Percentiles rank a stretch among this genome's conserved stretches.
Conservation (phyloP, 2,888 invertebrate species). For the Pyrgus malvae region DNA sequence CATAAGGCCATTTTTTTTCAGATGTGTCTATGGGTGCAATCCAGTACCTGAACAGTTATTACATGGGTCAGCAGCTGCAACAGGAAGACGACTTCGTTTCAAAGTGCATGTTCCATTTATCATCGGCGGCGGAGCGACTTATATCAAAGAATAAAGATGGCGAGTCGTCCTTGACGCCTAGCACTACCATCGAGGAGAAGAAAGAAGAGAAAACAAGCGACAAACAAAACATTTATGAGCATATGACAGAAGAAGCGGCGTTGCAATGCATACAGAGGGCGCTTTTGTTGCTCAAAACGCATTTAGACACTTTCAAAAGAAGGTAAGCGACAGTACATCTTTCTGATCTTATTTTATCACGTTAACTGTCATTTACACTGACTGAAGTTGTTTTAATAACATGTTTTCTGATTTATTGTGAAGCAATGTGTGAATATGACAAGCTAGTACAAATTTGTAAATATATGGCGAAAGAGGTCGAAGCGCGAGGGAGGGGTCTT, state of each 20-base stretch:
- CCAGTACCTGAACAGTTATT: slow-evolving; percentile 96
- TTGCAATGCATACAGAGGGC: slow-evolving; percentile 95
- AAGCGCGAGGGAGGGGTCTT: too few relatives aligned
- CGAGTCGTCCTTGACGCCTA: slow-evolving; percentile 43
- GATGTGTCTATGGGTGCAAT: slow-evolving; percentile 98
- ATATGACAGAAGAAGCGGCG: slow-evolving; percentile 88
- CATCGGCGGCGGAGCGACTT: slow-evolving; percentile 90
- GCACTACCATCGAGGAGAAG: slow-evolving; percentile 42
- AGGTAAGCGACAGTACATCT: slow-evolving; percentile 65
- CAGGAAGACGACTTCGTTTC: slow-evolving; percentile 96
- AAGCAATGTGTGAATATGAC: too few relatives aligned
- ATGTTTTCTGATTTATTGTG: too few relatives aligned
- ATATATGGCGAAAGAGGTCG: too few relatives aligned
- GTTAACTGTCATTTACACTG: too few relatives aligned
- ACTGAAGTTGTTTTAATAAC: too few relatives aligned
- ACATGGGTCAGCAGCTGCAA: slow-evolving; percentile 94
- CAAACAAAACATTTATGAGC: slow-evolving; percentile 72
- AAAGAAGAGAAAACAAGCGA: slow-evolving; percentile 59
- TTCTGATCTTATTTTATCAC: too few relatives aligned
- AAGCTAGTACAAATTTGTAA: too few relatives aligned
- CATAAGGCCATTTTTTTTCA: slow-evolving; percentile 31
- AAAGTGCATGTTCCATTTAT: slow-evolving; percentile 95
- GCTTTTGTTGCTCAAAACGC: slow-evolving; percentile 92
- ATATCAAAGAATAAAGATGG: slow-evolving; percentile 60
- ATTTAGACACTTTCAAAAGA: slow-evolving; percentile 94